Evolutionary conservation across 2,888 invertebrate genomes (phyloP).

Genomic region (Gymnosoma rotundatum): DNA sequence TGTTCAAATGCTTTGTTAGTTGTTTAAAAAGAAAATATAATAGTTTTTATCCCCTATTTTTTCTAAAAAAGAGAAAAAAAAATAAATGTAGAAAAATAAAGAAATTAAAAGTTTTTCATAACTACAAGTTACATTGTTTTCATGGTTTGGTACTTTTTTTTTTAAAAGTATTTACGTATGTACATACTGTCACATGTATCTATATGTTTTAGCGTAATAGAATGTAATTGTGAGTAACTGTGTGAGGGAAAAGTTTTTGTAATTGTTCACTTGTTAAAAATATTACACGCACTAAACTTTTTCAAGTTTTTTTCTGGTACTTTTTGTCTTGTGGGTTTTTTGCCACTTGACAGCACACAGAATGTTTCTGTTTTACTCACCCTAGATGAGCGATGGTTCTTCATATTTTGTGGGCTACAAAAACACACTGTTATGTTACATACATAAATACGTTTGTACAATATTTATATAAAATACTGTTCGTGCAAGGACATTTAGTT

Average conservation of each 20-base stretch:
- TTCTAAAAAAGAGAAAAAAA: conserved; percentile 4
- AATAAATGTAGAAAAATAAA: conserved; percentile 38
- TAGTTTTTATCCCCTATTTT: conserved; percentile 46
- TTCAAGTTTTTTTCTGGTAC: conserved; percentile 16
- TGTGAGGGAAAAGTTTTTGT: conserved; percentile 49
- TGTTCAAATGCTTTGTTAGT: conserved; percentile 51
- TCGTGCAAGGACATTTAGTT: conserved; percentile 28
- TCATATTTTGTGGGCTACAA: conserved; percentile 51
- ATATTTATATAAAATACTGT: background rate
- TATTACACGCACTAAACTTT: conserved; percentile 69
- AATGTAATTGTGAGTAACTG: conserved; percentile 14
- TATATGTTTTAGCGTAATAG: background rate
- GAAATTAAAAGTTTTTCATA: conserved; percentile 59
- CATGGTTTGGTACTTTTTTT: conserved; percentile 29
- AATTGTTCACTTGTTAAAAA: conserved; percentile 69
- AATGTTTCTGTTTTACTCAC: conserved; percentile 58
- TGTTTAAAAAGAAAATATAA: conserved; percentile 53
- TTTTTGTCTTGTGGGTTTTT: conserved; percentile 49
- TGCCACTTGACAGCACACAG: conserved; percentile 65
- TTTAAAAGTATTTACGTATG: background rate
- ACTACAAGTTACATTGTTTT: conserved; percentile 46
- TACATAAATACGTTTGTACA: background rate
- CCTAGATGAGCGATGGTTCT: conserved; percentile 35
- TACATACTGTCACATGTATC: conserved; percentile 20
- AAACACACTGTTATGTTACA: conserved; percentile 4